Base-by-base conservation (phyloP, 2,888 invertebrate species). In the Pegoplata infirma region DNA sequence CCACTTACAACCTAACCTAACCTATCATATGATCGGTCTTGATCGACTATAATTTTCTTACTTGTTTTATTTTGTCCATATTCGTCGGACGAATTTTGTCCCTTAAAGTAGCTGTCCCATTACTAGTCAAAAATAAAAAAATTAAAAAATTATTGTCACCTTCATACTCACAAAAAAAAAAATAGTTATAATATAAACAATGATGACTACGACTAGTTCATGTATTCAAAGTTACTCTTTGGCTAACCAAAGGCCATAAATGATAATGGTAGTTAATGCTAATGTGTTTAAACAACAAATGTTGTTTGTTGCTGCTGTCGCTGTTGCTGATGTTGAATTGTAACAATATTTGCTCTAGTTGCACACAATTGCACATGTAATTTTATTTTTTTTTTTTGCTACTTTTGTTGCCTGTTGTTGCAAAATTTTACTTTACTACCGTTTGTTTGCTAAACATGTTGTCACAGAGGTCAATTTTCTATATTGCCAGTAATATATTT, bases 261-360 rank as follows among this genome's bases (percentile, higher is more conserved):
- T 74, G 80, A 71, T 78, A 77, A 76, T 69, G 23, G 59, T 61
- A 55, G 59, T 78, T 66, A 55, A 74, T 59, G 64, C 51, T 74
- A 59, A 69, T 78, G 68, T 73, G 77, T 63, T 73, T 80, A 80
- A n/a, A 80, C 83, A 81, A 63, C 75, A 81, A 51, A 73, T 23
- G 59, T 79, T 80, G 79, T 76, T 80, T 66, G 76, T 80, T 72
- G n/a, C n/a, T n/a, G n/a, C n/a, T n/a, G n/a, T 73, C 69, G n/a
- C n/a, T n/a, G n/a, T n/a, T n/a, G n/a, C n/a, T n/a, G n/a, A n/a
- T n/a, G n/a, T n/a, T n/a, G n/a, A n/a, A n/a, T n/a, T 82, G 76
- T 64, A 59, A 44, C 51, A 56, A n/a, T 55, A 51, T 61, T 46
- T 72, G 77, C 58, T 78, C 73, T 8, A 77, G 51, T 77, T 77